Base-by-base conservation (phyloP, 2,113 vertebrate genomes). In the Anseranas semipalmata region DNA sequence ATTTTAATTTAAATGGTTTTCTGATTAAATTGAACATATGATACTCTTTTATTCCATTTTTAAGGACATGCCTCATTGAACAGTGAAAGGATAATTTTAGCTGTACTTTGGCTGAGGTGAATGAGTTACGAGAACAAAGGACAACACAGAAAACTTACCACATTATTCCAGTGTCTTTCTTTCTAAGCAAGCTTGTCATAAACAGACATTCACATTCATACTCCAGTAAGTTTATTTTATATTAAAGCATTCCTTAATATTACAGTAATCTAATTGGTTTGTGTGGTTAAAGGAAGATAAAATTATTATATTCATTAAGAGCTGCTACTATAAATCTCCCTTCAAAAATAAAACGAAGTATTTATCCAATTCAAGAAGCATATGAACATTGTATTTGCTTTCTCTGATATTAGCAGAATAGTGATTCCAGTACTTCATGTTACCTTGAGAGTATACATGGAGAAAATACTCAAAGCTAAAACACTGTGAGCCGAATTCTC, bases 271-370 rank as follows among this genome's bases (percentile, higher is more conserved):
- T 90, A 73, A 72, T 93, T 80, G 19, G 13, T 53, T 89, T 86
- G 4, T 65, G 17, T 65, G 66, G 76, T 86, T 86, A 80, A 88
- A 78, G 33, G 7, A 94, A 81, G 62, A 94, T 85, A 87, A 96
- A 92, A 59, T 90, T 89, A 48, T 67, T 35, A 41, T 84, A 86
- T 88, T 93, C 72, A 75, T 90, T 95, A 84, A 56, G 22, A 67
- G 9, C 48, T 75, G 19, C 56, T 65, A 39, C 7, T 56, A 85
- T 81, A 90, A 95, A 92, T 94, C 65, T 86, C 39, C 39, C 45
- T 53, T 28, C 43, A 68, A 68, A 94, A 95, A 72, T 87, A 94
- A 96, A 97, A 91, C 43, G 28, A 90, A 83, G 0, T 28, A 48
- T 93, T 93, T 89, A 68, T 92, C 37, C 48, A 52, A 90, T 81